Percentiles rank a stretch among this genome's conserved stretches.
These are phyloP conservation scores for Serrognathus titanus DNA, from an alignment of 2,888 invertebrate genomes.

Conservation along the genomic window DNA sequence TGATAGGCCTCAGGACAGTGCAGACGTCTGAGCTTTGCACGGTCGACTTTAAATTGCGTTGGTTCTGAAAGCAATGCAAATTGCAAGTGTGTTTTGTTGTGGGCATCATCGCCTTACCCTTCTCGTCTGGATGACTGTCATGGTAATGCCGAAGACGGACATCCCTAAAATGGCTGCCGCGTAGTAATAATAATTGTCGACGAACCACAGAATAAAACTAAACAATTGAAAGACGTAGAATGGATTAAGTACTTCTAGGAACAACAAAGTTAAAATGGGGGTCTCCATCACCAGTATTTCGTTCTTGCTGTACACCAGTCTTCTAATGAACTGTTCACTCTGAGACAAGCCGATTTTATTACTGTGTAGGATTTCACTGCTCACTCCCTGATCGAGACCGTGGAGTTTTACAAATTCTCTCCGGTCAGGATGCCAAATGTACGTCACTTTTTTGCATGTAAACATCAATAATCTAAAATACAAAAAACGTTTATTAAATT, in stretches of 20 bases:
- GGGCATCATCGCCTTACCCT: slow-evolving; percentile 54
- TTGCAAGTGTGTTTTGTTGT: background rate
- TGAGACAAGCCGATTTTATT: slow-evolving; percentile 56
- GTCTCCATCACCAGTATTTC: slow-evolving; percentile 79
- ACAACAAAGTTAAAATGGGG: slow-evolving; percentile 66
- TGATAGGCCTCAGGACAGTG: slow-evolving; percentile 56
- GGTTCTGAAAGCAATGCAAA: slow-evolving; percentile 62
- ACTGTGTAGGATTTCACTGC: slow-evolving; percentile 63
- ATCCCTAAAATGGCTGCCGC: slow-evolving; percentile 82
- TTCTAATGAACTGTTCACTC: slow-evolving; percentile 65
- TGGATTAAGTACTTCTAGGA: slow-evolving; percentile 85
- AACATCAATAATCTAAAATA: slow-evolving; percentile 56
- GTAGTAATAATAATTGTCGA: slow-evolving; percentile 87
- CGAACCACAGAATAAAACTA: slow-evolving; percentile 84
- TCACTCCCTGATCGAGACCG: slow-evolving; percentile 69
- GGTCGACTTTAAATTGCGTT: slow-evolving; percentile 83
- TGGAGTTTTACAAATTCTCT: slow-evolving; percentile 67
- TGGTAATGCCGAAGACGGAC: slow-evolving; percentile 79
- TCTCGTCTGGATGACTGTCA: slow-evolving; percentile 80
- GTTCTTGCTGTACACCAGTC: slow-evolving; percentile 79
- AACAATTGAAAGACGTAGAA: slow-evolving; percentile 95
- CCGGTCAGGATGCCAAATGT: slow-evolving; percentile 73
- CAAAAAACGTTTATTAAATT: slow-evolving; percentile 4
- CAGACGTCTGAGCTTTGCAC: slow-evolving; percentile 77
- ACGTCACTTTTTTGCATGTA: slow-evolving; percentile 77